A percentile compares a stretch with the other conserved stretches of the same genome.
These are phyloP conservation scores for Saturnia japonica DNA, from an alignment of 2,888 invertebrate species.

Conservation along the genomic window DNA sequence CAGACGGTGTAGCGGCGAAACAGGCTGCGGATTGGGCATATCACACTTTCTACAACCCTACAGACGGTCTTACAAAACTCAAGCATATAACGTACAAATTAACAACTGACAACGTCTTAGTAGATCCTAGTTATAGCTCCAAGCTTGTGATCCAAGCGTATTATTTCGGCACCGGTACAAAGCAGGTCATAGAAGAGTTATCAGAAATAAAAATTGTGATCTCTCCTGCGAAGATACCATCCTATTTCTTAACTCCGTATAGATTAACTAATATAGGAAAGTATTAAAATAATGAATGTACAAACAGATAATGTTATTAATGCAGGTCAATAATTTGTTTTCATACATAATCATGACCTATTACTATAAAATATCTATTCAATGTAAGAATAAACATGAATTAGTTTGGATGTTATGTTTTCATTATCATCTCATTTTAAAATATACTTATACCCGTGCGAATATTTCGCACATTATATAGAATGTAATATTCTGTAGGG, in stretches of 20 bases:
- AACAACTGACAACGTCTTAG: constrained; percentile 42
- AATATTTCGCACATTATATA: too few species aligned
- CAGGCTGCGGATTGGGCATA: constrained; percentile 56
- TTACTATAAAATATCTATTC: too few species aligned
- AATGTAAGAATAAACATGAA: too few species aligned
- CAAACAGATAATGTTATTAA: background rate
- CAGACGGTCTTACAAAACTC: constrained; percentile 46
- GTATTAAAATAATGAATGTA: constrained; percentile 35
- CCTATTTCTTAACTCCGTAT: constrained; percentile 52
- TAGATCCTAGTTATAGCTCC: constrained; percentile 58
- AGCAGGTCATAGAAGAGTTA: constrained; percentile 45
- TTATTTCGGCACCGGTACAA: constrained; percentile 51
- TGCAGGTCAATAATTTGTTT: background rate
- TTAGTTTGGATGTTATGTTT: too few species aligned
- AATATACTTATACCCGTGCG: too few species aligned
- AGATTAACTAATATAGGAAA: constrained; percentile 50
- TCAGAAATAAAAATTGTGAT: constrained; percentile 39
- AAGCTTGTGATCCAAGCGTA: constrained; percentile 59
- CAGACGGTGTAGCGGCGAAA: constrained; percentile 40
- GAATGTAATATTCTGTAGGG: too few species aligned
- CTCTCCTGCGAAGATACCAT: constrained; percentile 50
- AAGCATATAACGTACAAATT: constrained; percentile 53
- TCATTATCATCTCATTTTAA: too few species aligned
- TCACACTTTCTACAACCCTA: constrained; percentile 49
- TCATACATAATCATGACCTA: too few species aligned